These are phyloP conservation scores for Tolypeutes matacus DNA, from an alignment of 2,797 vertebrate genomes.

Conservation along the genomic window DNA sequence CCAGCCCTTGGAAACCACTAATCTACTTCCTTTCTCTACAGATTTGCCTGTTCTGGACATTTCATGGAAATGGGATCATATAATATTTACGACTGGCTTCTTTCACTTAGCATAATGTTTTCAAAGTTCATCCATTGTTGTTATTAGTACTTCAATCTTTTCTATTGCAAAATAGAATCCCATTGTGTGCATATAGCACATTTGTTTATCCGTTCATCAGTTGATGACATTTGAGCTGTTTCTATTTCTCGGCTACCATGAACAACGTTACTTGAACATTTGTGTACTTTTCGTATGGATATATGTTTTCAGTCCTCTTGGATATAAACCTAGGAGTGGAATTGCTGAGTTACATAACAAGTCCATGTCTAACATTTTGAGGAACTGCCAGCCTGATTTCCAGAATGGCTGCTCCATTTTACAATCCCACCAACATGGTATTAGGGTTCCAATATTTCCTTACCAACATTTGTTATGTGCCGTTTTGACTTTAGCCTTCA, in stretches of 20 bases:
- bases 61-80: background rate
- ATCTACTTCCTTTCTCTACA: background rate
- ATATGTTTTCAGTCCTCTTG: background rate
- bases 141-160: background rate
- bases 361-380: constrained; percentile 9
- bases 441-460: background rate
- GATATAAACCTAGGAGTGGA: background rate
- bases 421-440: background rate
- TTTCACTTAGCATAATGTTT: background rate
- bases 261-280: constrained; percentile 46
- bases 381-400: constrained; percentile 15
- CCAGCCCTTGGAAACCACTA: background rate
- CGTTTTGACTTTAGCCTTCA: background rate
- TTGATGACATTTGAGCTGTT: background rate
- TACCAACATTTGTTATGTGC: background rate
- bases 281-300: background rate
- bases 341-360: background rate
- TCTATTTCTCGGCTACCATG: background rate
- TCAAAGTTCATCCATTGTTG: background rate
- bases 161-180: background rate
- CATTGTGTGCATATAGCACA: background rate
- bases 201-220: background rate
- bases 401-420: background rate
- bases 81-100: background rate
- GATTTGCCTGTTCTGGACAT: constrained; percentile 17